Evolutionary conservation across 2,888 invertebrate genomes (phyloP).

Genomic region (Drosophila siamana): DNA sequence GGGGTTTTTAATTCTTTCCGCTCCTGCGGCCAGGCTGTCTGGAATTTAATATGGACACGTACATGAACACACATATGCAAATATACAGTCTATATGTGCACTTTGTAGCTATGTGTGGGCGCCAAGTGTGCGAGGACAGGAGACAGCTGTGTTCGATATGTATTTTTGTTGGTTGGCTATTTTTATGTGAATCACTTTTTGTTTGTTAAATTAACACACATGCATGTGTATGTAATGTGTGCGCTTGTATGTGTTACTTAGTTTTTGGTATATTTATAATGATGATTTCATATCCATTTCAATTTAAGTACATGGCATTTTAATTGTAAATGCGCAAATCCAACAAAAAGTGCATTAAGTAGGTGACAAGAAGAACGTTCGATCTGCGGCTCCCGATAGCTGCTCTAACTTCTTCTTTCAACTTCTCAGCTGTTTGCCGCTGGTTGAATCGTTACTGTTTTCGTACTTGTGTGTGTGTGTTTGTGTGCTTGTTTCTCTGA

Average conservation of each 20-base stretch:
- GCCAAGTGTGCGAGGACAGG: slow-evolving; percentile 56
- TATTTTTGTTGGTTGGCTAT: slow-evolving; percentile 52
- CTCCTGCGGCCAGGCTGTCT: slow-evolving; percentile 60
- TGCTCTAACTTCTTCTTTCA: slow-evolving; percentile 14
- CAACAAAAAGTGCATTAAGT: slow-evolving; percentile 19
- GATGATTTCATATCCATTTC: slow-evolving; percentile 71
- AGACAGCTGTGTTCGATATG: slow-evolving; percentile 66
- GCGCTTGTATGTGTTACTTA: slow-evolving; percentile 17
- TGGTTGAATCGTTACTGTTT: neutral
- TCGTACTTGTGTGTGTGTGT: slow-evolving; percentile 3
- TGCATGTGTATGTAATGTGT: slow-evolving; percentile 23
- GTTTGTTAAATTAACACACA: slow-evolving; percentile 67
- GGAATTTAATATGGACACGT: slow-evolving; percentile 49
- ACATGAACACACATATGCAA: slow-evolving; percentile 7
- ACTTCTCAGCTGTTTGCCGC: slow-evolving; percentile 67
- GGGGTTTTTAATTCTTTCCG: slow-evolving; percentile 48
- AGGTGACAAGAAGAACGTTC: slow-evolving; percentile 2
- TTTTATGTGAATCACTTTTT: slow-evolving; percentile 76
- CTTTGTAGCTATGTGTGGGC: slow-evolving; percentile 41
- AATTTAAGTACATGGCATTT: slow-evolving; percentile 28
- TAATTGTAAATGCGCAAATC: slow-evolving; percentile 39
- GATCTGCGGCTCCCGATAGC: slow-evolving; percentile 6
- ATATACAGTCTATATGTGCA: neutral
- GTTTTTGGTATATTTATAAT: slow-evolving; percentile 62
- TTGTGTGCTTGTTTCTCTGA: slow-evolving; percentile 53